phyloP scores from a whole-genome alignment of 1,140 invertebrate species.

The Rhyzopertha dominica region DNA sequence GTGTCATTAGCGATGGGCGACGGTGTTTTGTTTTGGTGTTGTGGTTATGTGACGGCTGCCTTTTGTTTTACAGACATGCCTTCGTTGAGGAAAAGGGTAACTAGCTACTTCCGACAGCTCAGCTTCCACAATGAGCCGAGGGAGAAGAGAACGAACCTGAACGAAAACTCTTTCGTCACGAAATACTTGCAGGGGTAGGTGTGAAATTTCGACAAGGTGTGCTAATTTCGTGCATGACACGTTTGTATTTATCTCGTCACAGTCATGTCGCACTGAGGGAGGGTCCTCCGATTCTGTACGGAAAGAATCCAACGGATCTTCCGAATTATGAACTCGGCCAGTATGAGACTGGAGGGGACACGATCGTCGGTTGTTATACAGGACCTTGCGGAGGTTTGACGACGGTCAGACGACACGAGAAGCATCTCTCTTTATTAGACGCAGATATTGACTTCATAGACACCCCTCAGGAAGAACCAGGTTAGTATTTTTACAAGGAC shows the following conservation, averaged over 20 bases:
- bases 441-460: conserved; percentile 74
- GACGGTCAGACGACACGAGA: conserved; percentile 62
- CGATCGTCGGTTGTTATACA: conserved; percentile 62
- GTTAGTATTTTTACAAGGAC: too few relatives aligned
- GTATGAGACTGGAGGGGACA: conserved; percentile 50
- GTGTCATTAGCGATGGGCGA: too few relatives aligned
- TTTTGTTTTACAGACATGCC: too few relatives aligned
- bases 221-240: not conserved
- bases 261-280: conserved; percentile 43
- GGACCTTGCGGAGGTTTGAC: conserved; percentile 74
- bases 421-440: conserved; percentile 60
- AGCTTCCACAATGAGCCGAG: conserved; percentile 60
- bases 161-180: conserved; percentile 64
- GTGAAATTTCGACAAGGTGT: conserved; percentile 12
- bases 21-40: too few relatives aligned
- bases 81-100: conserved; percentile 66
- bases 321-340: conserved; percentile 53
- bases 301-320: conserved; percentile 60
- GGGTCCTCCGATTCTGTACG: conserved; percentile 59
- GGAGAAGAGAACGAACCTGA: conserved; percentile 50
- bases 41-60: too few relatives aligned
- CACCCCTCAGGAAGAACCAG: conserved; percentile 54
- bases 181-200: conserved; percentile 69
- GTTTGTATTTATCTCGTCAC: conserved; percentile 9
- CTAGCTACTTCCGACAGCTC: conserved; percentile 67